Evolutionary conservation across 2,113 vertebrate genomes (phyloP).

Genomic region (human (Homo sapiens)): GRCh38 chr4:151464001-151464500

Average conservation of each 20-base stretch:
- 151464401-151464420: neutral
- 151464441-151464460: neutral
- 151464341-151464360: neutral
- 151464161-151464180: no score
- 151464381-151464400: neutral
- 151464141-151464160: no score
- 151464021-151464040: neutral
- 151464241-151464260: slow-evolving; percentile 18
- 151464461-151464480: neutral
- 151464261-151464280: neutral
- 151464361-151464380: neutral
- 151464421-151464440: neutral
- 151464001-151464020: neutral
- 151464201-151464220: neutral
- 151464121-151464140: no score
- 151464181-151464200: neutral
- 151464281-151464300: neutral
- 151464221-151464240: neutral
- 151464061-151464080: no score
- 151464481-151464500: slow-evolving; percentile 12
- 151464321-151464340: neutral
- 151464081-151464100: no score
- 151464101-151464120: no score
- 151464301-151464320: neutral
- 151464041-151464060: no score